These are phyloP conservation scores for Stichopus horrens DNA, from an alignment of 53 echinoderm and acorn worm genomes.

Conservation along the genomic window DNA sequence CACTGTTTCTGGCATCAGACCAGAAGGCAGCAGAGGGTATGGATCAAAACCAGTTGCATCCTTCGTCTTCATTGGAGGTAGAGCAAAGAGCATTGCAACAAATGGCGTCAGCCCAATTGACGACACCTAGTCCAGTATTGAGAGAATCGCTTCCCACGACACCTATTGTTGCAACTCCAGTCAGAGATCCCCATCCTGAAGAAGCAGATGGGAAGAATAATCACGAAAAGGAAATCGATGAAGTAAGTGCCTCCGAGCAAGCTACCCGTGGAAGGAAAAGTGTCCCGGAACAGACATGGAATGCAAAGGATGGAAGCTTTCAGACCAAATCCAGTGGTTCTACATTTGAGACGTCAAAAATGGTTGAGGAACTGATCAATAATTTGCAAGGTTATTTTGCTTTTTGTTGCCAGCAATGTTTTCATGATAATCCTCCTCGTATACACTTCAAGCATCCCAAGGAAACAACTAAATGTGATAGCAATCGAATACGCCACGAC, in stretches of 20 bases:
- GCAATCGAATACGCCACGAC: conserved; percentile 49
- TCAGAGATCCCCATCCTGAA: not conserved
- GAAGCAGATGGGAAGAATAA: not conserved
- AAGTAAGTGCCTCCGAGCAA: not conserved
- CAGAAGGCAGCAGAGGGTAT: not conserved
- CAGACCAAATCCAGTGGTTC: not conserved
- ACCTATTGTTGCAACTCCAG: not conserved
- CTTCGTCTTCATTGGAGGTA: too few relatives aligned
- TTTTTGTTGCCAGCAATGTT: conserved; percentile 65
- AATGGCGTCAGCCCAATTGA: not conserved
- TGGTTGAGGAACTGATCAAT: conserved; percentile 13
- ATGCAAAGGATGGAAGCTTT: not conserved
- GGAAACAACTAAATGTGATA: conserved; percentile 46
- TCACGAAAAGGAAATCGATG: not conserved
- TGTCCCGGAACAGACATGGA: not conserved
- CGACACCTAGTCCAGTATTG: not conserved
- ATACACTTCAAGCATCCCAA: conserved; percentile 50
- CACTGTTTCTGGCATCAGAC: not conserved
- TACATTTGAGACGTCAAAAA: conserved; percentile 8
- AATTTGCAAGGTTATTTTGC: conserved; percentile 56
- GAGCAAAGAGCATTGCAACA: too few relatives aligned
- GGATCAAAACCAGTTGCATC: too few relatives aligned
- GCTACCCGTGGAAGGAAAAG: not conserved
- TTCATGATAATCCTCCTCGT: conserved; percentile 58
- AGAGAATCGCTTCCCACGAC: not conserved